Evolutionary conservation across 2,797 vertebrate genomes (phyloP).

Genomic region (Rhincodon typus): DNA sequence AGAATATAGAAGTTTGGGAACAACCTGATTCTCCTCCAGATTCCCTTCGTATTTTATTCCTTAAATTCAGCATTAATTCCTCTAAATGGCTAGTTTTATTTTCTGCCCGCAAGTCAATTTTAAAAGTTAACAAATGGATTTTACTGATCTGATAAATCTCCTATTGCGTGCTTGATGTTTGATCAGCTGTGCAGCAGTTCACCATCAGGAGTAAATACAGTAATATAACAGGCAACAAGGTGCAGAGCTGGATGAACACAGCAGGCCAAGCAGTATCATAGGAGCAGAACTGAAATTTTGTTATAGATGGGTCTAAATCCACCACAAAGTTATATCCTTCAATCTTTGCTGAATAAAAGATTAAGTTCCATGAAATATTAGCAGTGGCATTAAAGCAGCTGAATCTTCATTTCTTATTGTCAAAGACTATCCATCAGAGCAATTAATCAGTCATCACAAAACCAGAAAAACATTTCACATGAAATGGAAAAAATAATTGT

Average conservation of each 20-base stretch:
- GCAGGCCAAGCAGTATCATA: too few species aligned
- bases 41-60: not conserved
- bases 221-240: not conserved
- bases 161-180: not conserved
- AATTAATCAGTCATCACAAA: not conserved
- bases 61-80: not conserved
- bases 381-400: not conserved
- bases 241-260: too few species aligned
- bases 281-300: not conserved
- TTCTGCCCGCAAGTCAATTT: not conserved
- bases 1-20: not conserved
- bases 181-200: conserved; percentile 51
- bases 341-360: not conserved
- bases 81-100: not conserved
- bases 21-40: not conserved
- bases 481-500: conserved; percentile 3
- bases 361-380: not conserved
- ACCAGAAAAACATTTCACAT: not conserved
- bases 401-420: not conserved
- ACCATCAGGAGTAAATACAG: conserved; percentile 24
- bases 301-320: not conserved
- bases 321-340: not conserved
- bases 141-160: not conserved
- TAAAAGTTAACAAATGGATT: not conserved
- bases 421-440: not conserved